Conservation (phyloP, 2,888 invertebrate genomes). For the Asteroscopus sphinx region DNA sequence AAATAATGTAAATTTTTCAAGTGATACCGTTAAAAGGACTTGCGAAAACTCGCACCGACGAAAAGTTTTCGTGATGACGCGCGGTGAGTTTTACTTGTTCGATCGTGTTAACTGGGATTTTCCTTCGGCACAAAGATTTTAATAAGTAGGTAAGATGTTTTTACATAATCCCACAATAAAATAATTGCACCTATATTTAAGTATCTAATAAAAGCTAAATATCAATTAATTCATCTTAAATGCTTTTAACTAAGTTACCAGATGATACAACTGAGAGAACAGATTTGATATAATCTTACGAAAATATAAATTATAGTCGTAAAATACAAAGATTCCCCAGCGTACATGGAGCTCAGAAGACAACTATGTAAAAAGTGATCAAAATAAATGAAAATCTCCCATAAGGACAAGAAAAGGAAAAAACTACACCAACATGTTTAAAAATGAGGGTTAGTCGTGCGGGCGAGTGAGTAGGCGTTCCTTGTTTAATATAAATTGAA, state of each 20-base stretch:
- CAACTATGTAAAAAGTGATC: conserved; percentile 3
- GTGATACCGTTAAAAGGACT: conserved; percentile 26
- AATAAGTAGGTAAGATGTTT: background rate
- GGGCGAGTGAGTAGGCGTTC: conserved; percentile 45
- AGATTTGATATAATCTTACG: conserved; percentile 15
- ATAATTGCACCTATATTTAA: background rate
- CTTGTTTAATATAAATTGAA: conserved; percentile 47
- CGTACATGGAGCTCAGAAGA: background rate
- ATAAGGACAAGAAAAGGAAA: conserved; percentile 21
- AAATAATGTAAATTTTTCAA: conserved; percentile 19
- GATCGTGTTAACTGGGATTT: conserved; percentile 31
- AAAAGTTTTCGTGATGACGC: conserved; percentile 49
- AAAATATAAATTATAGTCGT: conserved; percentile 8
- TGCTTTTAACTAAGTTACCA: conserved; percentile 31
- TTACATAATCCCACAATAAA: background rate
- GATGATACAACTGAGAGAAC: conserved; percentile 8
- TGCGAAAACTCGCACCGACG: conserved; percentile 44
- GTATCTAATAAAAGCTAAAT: conserved; percentile 21
- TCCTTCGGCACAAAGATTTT: conserved; percentile 15
- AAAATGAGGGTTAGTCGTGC: conserved; percentile 46
- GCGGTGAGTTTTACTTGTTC: conserved; percentile 38
- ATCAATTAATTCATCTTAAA: conserved; percentile 26
- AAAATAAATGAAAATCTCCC: conserved; percentile 16
- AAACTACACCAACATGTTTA: conserved; percentile 27
- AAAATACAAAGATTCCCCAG: background rate